Percentiles rank a stretch among this genome's conserved stretches.
phyloP scores from a whole-genome alignment of 2,113 vertebrate genomes.

The Crotalus tigris region DNA sequence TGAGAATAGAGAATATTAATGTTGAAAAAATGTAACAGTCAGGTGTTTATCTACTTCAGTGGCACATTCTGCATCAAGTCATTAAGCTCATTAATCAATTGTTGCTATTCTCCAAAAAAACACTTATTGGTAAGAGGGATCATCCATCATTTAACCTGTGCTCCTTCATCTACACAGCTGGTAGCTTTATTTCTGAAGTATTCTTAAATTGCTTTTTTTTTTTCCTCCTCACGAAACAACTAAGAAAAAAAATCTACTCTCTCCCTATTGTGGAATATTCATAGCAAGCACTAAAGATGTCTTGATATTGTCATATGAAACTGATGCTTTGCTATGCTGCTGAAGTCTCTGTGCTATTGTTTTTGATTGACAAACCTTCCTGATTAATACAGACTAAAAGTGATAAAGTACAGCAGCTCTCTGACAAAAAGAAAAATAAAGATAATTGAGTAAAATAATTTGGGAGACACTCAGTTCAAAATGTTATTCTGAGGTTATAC shows the following conservation, averaged over 20 bases:
- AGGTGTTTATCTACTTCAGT: conserved; percentile 14
- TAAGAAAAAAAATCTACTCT: conserved; percentile 31
- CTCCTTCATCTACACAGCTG: neutral
- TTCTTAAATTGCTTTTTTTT: conserved; percentile 28
- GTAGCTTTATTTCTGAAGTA: conserved; percentile 14
- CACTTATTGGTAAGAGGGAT: neutral
- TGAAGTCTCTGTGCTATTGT: neutral
- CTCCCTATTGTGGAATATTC: neutral
- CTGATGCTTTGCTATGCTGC: conserved; percentile 10
- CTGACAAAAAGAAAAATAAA: neutral
- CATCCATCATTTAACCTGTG: conserved; percentile 2
- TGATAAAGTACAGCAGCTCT: neutral
- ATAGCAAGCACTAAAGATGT: neutral
- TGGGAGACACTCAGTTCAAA: neutral
- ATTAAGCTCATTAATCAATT: conserved; percentile 22
- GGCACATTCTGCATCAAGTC: conserved; percentile 23
- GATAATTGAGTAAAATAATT: conserved; percentile 5
- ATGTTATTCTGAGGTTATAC: neutral
- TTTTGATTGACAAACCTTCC: neutral
- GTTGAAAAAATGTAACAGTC: neutral
- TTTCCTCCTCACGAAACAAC: neutral
- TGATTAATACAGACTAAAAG: neutral
- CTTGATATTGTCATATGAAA: conserved; percentile 22
- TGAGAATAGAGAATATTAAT: conserved; percentile 3
- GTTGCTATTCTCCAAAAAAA: conserved; percentile 23